Evolutionary conservation across 1,140 invertebrate species (phyloP), one percentile per base, ranked within the genome.

Genomic region (Trichomalopsis sarcophagae): DNA sequence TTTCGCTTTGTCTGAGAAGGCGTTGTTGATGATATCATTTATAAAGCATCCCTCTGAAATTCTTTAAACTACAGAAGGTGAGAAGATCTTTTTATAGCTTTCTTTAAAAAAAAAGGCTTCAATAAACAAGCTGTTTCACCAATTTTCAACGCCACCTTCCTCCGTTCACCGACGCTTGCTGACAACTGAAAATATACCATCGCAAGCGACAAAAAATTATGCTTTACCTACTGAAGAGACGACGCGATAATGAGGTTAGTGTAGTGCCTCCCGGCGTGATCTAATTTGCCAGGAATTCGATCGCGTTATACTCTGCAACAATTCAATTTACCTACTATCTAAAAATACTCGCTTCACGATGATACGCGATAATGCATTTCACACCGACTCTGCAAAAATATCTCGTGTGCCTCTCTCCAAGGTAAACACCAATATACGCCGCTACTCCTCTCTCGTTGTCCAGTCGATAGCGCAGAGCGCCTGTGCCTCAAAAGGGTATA

Each of bases 401-500:
- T 44, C 40, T 44, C 40, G 6, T 10, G 10, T 7, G 27, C 27
- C 40, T 9, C 40, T 30, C 33, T 50, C 5, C 21, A 66, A 9
- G 9, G 50, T n/a, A 78, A 81, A 81, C 40, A 81, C 69, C 44
- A 81, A 27, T 27, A 27, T 1, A 27, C 27, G 27, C 27, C 27
- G 27, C 27, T 50, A 5, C 78, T 10, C 5, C 68, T 55, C 66
- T 40, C 77, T 23, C 17, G 36, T 76, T 36, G 40, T 21, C 44
- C 36, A 30, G 36, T 21, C 79, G 40, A 47, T 50, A 50, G 47
- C 47, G 13, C 47, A 44, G 36, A 75, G 36, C 14, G 36, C 4
- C 33, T 36, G 10, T 10, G 7, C 62, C 11, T 5, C 36, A 44
- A 82, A 82, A 82, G 80, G 84, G 84, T 40, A 71, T 82, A 86